Conservation (phyloP, 2,113 vertebrate species). For the Strigops habroptila region DNA sequence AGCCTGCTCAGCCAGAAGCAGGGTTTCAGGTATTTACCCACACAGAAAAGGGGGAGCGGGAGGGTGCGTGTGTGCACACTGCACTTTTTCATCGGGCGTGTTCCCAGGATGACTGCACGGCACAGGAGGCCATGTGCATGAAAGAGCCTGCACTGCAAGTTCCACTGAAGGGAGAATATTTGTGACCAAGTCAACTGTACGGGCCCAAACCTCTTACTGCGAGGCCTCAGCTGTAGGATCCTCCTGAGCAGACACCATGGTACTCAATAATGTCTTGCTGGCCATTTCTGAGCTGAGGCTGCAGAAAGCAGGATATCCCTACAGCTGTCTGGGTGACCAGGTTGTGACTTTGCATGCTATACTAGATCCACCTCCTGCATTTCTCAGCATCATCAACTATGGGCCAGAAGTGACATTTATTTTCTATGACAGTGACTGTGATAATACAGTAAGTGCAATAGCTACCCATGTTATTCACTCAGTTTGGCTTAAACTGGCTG, state of each 20-base stretch:
- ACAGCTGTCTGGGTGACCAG: fast-evolving
- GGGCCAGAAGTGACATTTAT: too few species aligned
- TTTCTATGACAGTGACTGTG: not conserved
- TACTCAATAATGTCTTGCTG: fast-evolving
- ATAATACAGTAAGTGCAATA: not conserved
- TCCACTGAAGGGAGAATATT: not conserved
- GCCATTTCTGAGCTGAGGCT: not conserved
- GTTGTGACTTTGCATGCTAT: not conserved
- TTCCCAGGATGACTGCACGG: not conserved
- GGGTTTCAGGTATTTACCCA: not conserved
- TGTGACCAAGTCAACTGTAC: not conserved
- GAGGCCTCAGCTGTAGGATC: not conserved
- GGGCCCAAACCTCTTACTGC: not conserved
- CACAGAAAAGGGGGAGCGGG: fast-evolving
- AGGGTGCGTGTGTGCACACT: not conserved
- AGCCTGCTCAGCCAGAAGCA: not conserved
- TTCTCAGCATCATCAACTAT: not conserved
- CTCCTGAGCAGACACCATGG: fast-evolving
- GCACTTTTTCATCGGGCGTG: not conserved
- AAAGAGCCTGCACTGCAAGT: not conserved
- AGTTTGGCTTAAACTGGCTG: not conserved
- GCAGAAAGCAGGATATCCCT: not conserved
- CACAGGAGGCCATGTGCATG: not conserved
- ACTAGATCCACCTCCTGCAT: not conserved
- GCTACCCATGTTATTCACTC: not conserved